Conservation (phyloP, 2,113 vertebrate species). For the Aix galericulata region DNA sequence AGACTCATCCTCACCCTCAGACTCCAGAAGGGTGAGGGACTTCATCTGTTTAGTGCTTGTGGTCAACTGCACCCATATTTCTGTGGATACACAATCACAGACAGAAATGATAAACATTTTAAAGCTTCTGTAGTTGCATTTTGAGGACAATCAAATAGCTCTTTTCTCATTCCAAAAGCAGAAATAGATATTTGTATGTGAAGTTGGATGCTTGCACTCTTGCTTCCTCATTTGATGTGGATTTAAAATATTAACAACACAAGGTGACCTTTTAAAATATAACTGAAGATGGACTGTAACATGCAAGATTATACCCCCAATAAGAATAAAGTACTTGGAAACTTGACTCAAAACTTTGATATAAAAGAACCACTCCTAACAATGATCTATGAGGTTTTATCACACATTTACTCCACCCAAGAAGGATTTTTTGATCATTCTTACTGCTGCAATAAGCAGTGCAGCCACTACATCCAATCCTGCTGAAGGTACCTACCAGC, state of each 20-base stretch:
- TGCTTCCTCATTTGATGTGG: background rate
- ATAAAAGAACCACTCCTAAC: background rate
- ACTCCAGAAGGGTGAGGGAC: background rate
- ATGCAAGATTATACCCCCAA: background rate
- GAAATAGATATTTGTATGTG: background rate
- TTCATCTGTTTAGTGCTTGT: background rate
- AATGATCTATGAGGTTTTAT: accelerated
- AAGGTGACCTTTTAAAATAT: background rate
- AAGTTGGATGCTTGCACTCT: background rate
- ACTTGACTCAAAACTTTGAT: background rate
- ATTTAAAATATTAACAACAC: background rate
- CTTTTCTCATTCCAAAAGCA: background rate
- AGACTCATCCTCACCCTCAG: background rate
- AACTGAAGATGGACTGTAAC: background rate
- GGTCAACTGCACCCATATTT: background rate
- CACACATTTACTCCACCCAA: background rate
- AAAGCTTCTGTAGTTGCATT: background rate
- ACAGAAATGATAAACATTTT: background rate
- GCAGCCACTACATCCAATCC: background rate
- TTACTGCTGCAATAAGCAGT: background rate
- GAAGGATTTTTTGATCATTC: background rate
- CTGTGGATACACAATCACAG: background rate
- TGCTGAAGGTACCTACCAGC: background rate
- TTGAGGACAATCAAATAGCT: background rate
- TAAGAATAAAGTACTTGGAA: background rate